Conservation (phyloP, 2,113 vertebrate genomes). For the Thamnophis sirtalis region DNA sequence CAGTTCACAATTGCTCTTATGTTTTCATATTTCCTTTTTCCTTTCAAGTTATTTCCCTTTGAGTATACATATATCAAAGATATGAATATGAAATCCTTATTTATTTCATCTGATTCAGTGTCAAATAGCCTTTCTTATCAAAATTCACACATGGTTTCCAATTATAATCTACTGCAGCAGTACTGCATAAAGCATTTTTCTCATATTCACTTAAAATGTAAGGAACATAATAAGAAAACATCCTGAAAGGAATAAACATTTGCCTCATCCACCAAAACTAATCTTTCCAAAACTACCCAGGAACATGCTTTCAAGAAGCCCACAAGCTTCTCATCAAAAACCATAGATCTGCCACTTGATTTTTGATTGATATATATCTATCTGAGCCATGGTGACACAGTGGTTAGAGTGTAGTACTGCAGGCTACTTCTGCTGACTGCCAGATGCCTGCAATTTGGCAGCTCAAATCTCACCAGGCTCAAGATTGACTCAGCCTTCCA, state of each 20-base stretch:
- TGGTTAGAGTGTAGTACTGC: too few relatives aligned
- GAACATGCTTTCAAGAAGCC: not conserved
- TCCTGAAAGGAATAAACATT: too few relatives aligned
- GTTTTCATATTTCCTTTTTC: constrained; percentile 22
- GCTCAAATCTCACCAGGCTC: too few relatives aligned
- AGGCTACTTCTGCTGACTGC: too few relatives aligned
- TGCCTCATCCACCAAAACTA: not conserved
- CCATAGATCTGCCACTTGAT: not conserved
- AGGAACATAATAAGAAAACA: not conserved
- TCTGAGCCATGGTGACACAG: too few relatives aligned
- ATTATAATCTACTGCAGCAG: not conserved
- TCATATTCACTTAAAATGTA: not conserved
- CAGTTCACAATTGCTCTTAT: constrained; percentile 13
- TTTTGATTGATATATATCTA: not conserved
- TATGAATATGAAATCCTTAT: not conserved
- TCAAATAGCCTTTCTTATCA: not conserved
- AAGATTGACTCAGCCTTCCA: too few relatives aligned
- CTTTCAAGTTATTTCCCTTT: constrained; percentile 20
- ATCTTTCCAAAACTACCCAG: not conserved
- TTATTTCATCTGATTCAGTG: constrained; percentile 19
- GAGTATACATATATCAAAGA: not conserved
- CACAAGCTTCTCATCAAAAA: not conserved
- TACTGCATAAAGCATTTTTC: not conserved
- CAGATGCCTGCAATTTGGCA: too few relatives aligned
- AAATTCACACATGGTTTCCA: not conserved